These are phyloP conservation scores for Sweltsa coloradensis DNA, from an alignment of 1,140 invertebrate species.

Conservation along the genomic window DNA sequence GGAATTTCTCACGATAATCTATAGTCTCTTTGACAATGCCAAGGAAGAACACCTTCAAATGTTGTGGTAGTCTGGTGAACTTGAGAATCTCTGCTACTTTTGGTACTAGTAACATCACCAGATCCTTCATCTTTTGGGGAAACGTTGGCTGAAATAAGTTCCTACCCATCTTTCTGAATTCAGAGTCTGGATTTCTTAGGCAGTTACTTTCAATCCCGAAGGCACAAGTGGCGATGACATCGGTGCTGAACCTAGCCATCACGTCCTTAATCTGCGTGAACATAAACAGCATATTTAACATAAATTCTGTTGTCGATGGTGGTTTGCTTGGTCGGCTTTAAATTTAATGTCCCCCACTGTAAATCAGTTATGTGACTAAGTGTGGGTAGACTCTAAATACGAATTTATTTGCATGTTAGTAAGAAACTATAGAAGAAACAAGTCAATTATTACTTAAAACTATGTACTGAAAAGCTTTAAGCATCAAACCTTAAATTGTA, in stretches of 20 bases:
- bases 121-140: constrained; percentile 18
- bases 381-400: too few relatives aligned
- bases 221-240: constrained; percentile 40
- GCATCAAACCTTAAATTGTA: too few relatives aligned
- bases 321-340: too few relatives aligned
- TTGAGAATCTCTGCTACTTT: background rate
- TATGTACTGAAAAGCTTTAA: too few relatives aligned
- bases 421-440: too few relatives aligned
- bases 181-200: constrained; percentile 31
- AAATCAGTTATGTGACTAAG: too few relatives aligned
- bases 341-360: too few relatives aligned
- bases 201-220: constrained; percentile 42
- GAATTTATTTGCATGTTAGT: too few relatives aligned
- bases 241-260: constrained; percentile 36
- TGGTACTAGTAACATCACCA: constrained; percentile 17
- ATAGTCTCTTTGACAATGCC: constrained; percentile 32
- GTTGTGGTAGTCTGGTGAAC: constrained; percentile 7
- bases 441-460: too few relatives aligned
- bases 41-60: constrained; percentile 30
- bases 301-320: too few relatives aligned
- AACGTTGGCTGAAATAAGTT: constrained; percentile 20
- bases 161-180: constrained; percentile 35
- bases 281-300: too few relatives aligned
- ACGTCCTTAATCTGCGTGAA: constrained; percentile 32
- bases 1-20: constrained; percentile 31